Base-by-base conservation (phyloP, 2,888 invertebrate species). In the Erpobdella octoculata region DNA sequence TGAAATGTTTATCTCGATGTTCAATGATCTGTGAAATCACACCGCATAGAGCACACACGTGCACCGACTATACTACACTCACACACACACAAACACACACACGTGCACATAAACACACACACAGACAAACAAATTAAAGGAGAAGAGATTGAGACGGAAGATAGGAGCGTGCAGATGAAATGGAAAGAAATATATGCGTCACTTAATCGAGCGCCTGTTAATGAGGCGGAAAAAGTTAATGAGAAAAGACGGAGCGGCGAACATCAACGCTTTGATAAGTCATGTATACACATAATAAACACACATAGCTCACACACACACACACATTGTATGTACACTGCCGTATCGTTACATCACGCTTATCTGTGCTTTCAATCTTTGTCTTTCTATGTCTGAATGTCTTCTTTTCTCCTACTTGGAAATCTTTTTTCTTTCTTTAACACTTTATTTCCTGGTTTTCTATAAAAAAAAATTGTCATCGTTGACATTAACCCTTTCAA, bases 211-310 rank as follows among this genome's bases (percentile, higher is more conserved):
- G 53, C 28, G 21, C 21, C n/a, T 8, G 8, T 28, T 53, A 53
- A 53, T 53, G 53, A 53, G 53, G 6, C 53, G 53, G 53, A n/a
- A 53, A 53, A 53, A 53, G 53, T 53, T 53, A 53, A 53, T 53
- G 53, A 53, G 53, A 53, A 53, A 53, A 53, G 53, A 53, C 21
- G 28, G 28, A 12, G 5, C 8, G 53, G 9, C 21, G 53, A 53
- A 53, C 53, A 53, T 53, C 53, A 53, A 53, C 53, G 53, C 53
- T 53, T 53, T 53, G 53, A 53, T 53, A 53, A 53, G 53, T 53
- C 53, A 8, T 53, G 53, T 53, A 53, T 28, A n/a, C n/a, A n/a
- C n/a, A n/a, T n/a, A n/a, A n/a, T n/a, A n/a, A n/a, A n/a, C n/a
- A n/a, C n/a, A n/a, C n/a, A n/a, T n/a, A n/a, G n/a, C n/a, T n/a